Base-by-base conservation (phyloP, 1,140 invertebrate genomes). In the Asobara japonica region DNA sequence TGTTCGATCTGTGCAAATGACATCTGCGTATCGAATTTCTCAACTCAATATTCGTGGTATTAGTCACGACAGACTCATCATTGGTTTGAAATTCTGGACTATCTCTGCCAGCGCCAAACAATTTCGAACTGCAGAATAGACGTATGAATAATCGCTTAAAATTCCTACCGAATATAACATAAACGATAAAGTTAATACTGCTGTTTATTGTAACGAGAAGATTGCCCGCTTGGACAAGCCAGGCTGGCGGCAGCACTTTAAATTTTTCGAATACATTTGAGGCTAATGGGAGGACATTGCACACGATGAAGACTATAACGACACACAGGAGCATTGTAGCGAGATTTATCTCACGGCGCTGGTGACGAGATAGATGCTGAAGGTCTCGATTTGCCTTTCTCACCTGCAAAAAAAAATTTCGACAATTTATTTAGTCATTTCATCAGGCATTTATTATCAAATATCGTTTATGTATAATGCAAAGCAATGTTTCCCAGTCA, bases 181-280 rank as follows among this genome's bases (percentile, higher is more conserved):
- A 99, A 73, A 99, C 97, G 65, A 98, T 92, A 83, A 98, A 98
- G 85, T 99, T 99, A 33, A 98, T 94, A 76, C 97, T 97, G 78
- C 96, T 98, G 88, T 99, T 99, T 77, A 98, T 93, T 27, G 95
- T 98, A 10, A 98, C 96, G 29, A 98, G 89, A n/a, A 98, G 90
- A 84, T 99, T 98, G 75, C 94, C 94, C 6, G 90, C 89, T 78
- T 94, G 96, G 6, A 98, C 94, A 56, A 98, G 87, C 84, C 84
- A 87, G 1, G 69, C 61, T 2, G 86, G 85, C 1, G 85, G 84
- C 33, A 80, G 79, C n/a, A 73, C 67, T 51, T 95, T 91, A 80
- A 93, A 94, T 18, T 91, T 92, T 82, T 97, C 96, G 71, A 94
- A 90, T 22, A 97, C 92, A 87, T 98, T 98, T 75, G 94, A 93